These are phyloP conservation scores for Chromis chromis DNA, from an alignment of 2,797 vertebrate species.

Conservation along the genomic window DNA sequence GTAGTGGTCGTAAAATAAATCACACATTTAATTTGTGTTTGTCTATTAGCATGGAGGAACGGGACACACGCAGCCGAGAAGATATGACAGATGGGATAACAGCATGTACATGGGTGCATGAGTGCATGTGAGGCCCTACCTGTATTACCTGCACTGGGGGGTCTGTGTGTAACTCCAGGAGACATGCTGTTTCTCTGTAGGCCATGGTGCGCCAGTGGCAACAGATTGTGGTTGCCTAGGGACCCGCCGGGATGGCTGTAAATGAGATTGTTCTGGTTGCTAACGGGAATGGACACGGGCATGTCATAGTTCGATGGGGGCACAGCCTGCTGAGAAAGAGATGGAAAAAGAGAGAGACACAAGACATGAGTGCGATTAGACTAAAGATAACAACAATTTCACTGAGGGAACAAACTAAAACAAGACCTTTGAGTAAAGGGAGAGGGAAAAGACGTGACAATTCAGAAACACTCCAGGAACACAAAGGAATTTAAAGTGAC, in stretches of 20 bases:
- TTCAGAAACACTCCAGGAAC: slow-evolving; percentile 44
- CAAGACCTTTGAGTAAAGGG: slow-evolving; percentile 1
- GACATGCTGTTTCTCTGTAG: slow-evolving; percentile 99
- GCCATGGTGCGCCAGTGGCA: slow-evolving; percentile 95
- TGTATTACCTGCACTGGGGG: slow-evolving; percentile 96
- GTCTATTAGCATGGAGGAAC: slow-evolving; percentile 45
- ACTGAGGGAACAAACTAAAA: slow-evolving; percentile 9
- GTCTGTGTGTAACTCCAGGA: slow-evolving; percentile 97
- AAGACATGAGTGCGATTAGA: slow-evolving; percentile 44
- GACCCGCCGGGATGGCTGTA: slow-evolving; percentile 96
- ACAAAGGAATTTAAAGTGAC: slow-evolving; percentile 27
- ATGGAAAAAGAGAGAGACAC: slow-evolving; percentile 30
- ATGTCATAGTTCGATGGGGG: slow-evolving; percentile 98
- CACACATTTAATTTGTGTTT: slow-evolving; percentile 31
- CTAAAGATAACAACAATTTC: slow-evolving; percentile 8
- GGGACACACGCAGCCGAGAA: slow-evolving; percentile 16
- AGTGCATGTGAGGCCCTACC: slow-evolving; percentile 41
- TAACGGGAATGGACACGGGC: slow-evolving; percentile 98
- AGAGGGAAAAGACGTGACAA: slow-evolving; percentile 12
- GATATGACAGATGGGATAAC: slow-evolving; percentile 47
- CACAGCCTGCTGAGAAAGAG: slow-evolving; percentile 88
- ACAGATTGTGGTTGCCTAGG: slow-evolving; percentile 96
- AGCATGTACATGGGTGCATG: slow-evolving; percentile 58
- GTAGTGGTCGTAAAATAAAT: slow-evolving; percentile 45
- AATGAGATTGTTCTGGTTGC: slow-evolving; percentile 96